Evolutionary conservation across 2,113 vertebrate species (phyloP).

Genomic region (Halichoerus grypus): DNA sequence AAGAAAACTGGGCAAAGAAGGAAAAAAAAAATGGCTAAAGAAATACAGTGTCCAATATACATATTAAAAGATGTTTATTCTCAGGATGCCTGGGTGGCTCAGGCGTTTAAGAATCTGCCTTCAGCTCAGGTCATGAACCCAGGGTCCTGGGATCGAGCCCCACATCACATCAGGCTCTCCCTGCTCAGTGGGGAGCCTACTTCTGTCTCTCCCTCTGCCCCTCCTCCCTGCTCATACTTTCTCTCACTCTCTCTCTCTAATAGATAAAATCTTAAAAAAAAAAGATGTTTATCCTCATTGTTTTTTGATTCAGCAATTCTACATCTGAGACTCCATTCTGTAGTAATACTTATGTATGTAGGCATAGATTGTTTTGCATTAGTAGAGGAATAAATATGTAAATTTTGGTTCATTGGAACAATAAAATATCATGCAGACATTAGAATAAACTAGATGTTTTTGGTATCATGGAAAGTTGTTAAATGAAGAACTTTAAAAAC

Average conservation of each 20-base stretch:
- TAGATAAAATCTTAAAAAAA: not conserved
- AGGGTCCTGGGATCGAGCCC: not conserved
- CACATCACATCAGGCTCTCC: not conserved
- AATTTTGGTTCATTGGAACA: not conserved
- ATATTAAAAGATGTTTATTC: conserved; percentile 47
- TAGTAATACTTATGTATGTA: not conserved
- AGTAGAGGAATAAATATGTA: conserved; percentile 51
- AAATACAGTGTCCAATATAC: conserved; percentile 15
- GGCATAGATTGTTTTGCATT: conserved; percentile 44
- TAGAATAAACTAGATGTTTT: not conserved
- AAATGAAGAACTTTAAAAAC: not conserved
- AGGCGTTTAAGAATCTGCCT: not conserved
- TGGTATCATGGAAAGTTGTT: not conserved
- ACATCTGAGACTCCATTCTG: not conserved
- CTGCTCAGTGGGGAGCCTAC: not conserved
- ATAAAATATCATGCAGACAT: conserved; percentile 55
- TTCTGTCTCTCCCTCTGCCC: not conserved
- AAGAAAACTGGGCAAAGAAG: not conserved
- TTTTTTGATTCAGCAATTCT: conserved; percentile 43
- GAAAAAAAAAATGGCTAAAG: not conserved
- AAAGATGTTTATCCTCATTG: not conserved
- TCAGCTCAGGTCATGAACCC: not conserved
- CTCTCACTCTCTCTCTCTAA: too few species aligned
- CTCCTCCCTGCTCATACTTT: not conserved
- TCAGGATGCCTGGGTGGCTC: not conserved